phyloP scores from a whole-genome alignment of 2,888 invertebrate species.

The Apamea crenata region DNA sequence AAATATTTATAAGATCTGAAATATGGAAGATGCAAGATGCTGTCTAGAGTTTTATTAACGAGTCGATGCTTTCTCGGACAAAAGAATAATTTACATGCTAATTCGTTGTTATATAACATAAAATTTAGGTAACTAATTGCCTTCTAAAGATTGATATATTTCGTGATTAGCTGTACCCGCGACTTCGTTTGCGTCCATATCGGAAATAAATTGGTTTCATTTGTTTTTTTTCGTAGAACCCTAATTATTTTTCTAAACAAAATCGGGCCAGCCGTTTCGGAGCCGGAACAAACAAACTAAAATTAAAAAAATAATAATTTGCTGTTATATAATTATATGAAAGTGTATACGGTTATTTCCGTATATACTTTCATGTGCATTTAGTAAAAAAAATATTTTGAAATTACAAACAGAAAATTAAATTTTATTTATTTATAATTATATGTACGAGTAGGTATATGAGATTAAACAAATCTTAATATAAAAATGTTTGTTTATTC shows the following conservation, averaged over 20 bases:
- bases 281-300: no score
- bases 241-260: no score
- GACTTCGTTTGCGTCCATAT: no score
- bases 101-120: not conserved
- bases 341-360: no score
- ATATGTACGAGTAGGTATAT: no score
- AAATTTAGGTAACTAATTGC: not conserved
- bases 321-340: no score
- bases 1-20: conserved; percentile 60
- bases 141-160: not conserved
- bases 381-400: no score
- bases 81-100: conserved; percentile 30
- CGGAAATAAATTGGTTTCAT: not conserved
- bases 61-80: conserved; percentile 10
- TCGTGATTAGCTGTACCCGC: not conserved
- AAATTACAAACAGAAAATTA: no score
- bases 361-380: no score
- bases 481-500: not conserved
- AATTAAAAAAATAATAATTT: no score
- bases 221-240: not conserved
- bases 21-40: conserved; percentile 45
- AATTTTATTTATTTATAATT: no score
- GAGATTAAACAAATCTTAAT: not conserved
- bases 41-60: conserved; percentile 46
- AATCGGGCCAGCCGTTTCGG: no score